Percentiles rank a stretch among this genome's conserved stretches.
Conservation (phyloP, 2,888 invertebrate genomes). For the Folsomia candida region DNA sequence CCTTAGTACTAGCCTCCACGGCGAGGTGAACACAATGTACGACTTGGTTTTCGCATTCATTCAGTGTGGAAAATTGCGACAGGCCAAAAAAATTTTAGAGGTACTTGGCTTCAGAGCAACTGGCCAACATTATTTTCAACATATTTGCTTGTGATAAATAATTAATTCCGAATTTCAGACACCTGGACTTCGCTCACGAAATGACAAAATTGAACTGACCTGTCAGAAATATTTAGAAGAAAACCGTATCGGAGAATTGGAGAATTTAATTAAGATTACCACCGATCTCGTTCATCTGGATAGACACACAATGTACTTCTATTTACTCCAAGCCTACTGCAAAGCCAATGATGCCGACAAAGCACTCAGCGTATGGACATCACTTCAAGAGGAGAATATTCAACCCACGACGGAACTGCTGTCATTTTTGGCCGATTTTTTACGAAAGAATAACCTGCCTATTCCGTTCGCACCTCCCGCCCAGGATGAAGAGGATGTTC, state of each 20-base stretch:
- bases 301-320: conserved; percentile 71
- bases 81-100: conserved; percentile 79
- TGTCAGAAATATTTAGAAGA: conserved; percentile 63
- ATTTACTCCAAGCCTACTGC: conserved; percentile 70
- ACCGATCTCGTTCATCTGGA: conserved; percentile 73
- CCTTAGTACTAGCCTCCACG: conserved; percentile 71
- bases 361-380: conserved; percentile 74
- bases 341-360: conserved; percentile 70
- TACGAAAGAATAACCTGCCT: conserved; percentile 62
- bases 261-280: conserved; percentile 74
- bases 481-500: conserved; percentile 15
- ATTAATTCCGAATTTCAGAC: conserved; percentile 13
- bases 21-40: conserved; percentile 78
- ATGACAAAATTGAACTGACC: conserved; percentile 65
- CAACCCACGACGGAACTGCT: conserved; percentile 70
- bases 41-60: conserved; percentile 80
- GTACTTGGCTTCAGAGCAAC: no score
- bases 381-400: conserved; percentile 79
- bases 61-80: conserved; percentile 73
- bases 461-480: conserved; percentile 71
- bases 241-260: conserved; percentile 65
- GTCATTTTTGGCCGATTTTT: conserved; percentile 63
- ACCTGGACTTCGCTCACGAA: conserved; percentile 52
- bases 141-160: conserved; percentile 1
- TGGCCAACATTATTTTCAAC: background rate